phyloP scores from a whole-genome alignment of 2,113 vertebrate genomes.

The Panthera tigris region DNA sequence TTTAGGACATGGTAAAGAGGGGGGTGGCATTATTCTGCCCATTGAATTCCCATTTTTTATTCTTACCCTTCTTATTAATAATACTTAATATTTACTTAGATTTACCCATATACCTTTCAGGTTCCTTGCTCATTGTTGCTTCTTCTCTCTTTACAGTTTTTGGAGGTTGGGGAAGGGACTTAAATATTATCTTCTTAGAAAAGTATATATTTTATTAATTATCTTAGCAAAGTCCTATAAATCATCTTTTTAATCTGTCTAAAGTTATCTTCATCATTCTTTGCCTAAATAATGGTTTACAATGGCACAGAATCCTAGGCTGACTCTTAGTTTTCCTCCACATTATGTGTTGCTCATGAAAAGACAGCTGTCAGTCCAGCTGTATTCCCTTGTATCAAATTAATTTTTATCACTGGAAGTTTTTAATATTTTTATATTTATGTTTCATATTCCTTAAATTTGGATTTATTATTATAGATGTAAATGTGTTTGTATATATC shows the following conservation, averaged over 20 bases:
- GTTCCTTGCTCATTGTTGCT: not conserved
- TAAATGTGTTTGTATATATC: not conserved
- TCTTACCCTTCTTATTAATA: not conserved
- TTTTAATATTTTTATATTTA: conserved; percentile 10
- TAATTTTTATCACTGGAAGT: not conserved
- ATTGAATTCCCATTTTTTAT: not conserved
- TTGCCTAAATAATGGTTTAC: not conserved
- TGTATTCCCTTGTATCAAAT: not conserved
- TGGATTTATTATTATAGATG: not conserved
- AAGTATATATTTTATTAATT: not conserved
- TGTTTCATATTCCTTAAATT: not conserved
- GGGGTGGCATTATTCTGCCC: not conserved
- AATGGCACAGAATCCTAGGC: not conserved
- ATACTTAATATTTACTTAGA: not conserved
- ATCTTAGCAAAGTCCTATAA: not conserved
- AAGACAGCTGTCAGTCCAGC: not conserved
- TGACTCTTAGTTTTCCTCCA: not conserved
- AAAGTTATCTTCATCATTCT: not conserved
- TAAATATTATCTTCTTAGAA: not conserved
- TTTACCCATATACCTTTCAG: not conserved
- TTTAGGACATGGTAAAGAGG: not conserved
- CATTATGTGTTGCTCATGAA: not conserved
- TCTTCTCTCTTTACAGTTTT: not conserved
- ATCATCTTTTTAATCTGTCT: not conserved
- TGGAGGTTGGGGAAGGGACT: too few relatives aligned